Base-by-base conservation (phyloP, 2,113 vertebrate species). In the Lynx canadensis region DNA sequence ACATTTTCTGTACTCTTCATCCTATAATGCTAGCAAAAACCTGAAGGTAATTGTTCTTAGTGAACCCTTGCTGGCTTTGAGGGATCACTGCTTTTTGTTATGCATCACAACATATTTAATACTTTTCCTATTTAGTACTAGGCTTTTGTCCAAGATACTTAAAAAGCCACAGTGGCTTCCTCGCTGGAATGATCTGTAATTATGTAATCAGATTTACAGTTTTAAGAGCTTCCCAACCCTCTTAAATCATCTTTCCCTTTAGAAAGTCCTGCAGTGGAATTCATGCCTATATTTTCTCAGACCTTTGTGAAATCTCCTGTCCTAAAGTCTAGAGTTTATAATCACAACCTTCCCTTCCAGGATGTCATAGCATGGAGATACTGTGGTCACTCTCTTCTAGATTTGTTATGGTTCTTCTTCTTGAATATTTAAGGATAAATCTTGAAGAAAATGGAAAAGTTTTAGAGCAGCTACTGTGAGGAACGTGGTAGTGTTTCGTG, bases 151-250 rank as follows among this genome's bases (percentile, higher is more conserved):
- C 92, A 89, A 87, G 63, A 65, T 76, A 84, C 96, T 96, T 82
- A 66, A 96, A 97, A 96, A 96, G 57, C 65, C 55, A 36, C 84
- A 36, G 69, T 94, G 92, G 27, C 71, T 92, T 96, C 69, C 65
- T 95, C 7, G 4, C 80, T 95, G 90, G 76, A 93, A 95, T 76
- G 52, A 88, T 81, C 92, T 93, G 60, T 78, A 96, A 87, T 97
- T 98, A 80, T 71, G 36, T 96, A 91, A 93, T 96, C 97, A 96
- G 90, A 52, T 90, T 92, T 97, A 92, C 23, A 90, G 87, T 94
- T 92, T 87, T 66, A 88, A 79, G 90, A 92, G 33, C 88, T 97
- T 92, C 71, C 88, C 80, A 88, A 13, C 84, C 60, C 83, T 97
- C 63, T 89, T 96, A 93, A 96, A 71, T 91, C 38, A 79, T 88